Conservation (phyloP, 2,797 vertebrate species). For the Liparis tanakae region DNA sequence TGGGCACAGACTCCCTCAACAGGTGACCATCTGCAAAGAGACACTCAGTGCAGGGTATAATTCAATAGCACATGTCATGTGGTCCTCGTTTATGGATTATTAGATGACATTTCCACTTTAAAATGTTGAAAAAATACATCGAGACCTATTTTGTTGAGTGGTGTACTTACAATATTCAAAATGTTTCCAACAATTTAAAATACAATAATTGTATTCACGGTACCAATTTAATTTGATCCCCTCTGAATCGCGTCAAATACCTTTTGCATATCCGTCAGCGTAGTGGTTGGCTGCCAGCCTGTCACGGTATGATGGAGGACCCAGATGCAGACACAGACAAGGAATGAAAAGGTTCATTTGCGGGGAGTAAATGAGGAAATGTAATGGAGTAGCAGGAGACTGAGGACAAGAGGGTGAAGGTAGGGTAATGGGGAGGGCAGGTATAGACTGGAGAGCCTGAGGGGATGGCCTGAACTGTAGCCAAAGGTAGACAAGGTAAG, state of each 20-base stretch:
- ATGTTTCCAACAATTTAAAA: background rate
- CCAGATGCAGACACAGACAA: too few relatives aligned
- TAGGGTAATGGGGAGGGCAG: too few relatives aligned
- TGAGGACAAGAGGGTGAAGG: too few relatives aligned
- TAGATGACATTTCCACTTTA: background rate
- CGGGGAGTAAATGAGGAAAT: too few relatives aligned
- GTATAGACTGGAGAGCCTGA: too few relatives aligned
- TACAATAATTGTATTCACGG: background rate
- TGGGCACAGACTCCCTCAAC: constrained; percentile 54
- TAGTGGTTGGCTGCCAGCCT: background rate
- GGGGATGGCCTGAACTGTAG: too few relatives aligned
- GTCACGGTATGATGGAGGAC: background rate
- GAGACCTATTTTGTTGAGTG: background rate
- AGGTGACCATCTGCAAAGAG: constrained; percentile 50
- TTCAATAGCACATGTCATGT: constrained; percentile 9
- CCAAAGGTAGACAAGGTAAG: too few relatives aligned
- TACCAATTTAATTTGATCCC: background rate
- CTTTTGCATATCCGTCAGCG: background rate
- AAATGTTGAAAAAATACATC: background rate
- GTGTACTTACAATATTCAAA: background rate
- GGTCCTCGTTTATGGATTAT: background rate
- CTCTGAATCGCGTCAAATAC: background rate
- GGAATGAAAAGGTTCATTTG: too few relatives aligned
- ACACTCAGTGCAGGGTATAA: background rate
- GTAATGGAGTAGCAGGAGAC: too few relatives aligned